These are phyloP conservation scores for Gerris buenoi DNA, from an alignment of 1,140 invertebrate genomes.

Conservation along the genomic window DNA sequence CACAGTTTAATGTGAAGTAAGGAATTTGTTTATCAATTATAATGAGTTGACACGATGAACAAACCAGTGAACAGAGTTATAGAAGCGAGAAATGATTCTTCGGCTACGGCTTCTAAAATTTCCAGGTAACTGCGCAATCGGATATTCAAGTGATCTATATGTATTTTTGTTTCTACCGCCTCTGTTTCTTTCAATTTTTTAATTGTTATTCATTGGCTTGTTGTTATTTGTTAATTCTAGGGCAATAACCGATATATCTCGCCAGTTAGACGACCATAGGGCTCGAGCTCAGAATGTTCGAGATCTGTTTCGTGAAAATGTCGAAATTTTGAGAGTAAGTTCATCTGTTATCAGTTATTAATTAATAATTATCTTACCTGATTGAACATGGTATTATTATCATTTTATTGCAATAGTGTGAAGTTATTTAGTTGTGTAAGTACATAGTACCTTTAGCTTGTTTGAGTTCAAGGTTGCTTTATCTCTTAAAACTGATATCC, in stretches of 20 bases:
- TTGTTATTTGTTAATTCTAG: conserved; percentile 22
- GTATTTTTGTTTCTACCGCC: not conserved
- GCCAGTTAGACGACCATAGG: conserved; percentile 34
- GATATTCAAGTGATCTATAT: not conserved
- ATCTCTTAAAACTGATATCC: too few relatives aligned
- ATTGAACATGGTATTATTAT: too few relatives aligned
- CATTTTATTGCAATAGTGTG: too few relatives aligned
- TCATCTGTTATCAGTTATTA: not conserved
- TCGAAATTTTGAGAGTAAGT: conserved; percentile 33
- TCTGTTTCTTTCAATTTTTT: not conserved
- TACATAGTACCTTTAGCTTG: too few relatives aligned
- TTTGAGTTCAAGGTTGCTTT: too few relatives aligned
- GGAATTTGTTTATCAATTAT: conserved; percentile 7
- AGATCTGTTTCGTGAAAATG: conserved; percentile 33
- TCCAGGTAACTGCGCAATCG: conserved; percentile 27
- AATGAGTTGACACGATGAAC: conserved; percentile 31
- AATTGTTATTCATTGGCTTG: not conserved
- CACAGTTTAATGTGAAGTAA: not conserved
- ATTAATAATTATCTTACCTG: too few relatives aligned
- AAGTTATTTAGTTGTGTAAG: too few relatives aligned
- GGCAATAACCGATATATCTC: conserved; percentile 31
- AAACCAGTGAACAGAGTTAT: conserved; percentile 27
- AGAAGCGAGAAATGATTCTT: conserved; percentile 29
- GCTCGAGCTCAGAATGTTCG: conserved; percentile 28
- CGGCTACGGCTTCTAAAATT: conserved; percentile 30